Conservation (phyloP, 2,797 vertebrate genomes). For the Chelonia mydas region DNA sequence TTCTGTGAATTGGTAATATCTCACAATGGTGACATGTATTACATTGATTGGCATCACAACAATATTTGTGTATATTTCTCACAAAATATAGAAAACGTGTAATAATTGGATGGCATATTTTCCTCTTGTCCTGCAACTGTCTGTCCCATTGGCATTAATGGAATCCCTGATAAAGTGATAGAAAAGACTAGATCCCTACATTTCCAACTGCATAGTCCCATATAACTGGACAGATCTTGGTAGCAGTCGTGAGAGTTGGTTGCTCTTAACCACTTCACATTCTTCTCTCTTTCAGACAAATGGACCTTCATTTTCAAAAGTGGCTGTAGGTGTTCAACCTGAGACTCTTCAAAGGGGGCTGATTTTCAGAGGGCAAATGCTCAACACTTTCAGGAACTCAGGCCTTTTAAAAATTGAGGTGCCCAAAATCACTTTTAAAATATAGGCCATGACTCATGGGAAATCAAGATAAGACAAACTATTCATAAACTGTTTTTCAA, state of each 20-base stretch:
- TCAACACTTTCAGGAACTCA: background rate
- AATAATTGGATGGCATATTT: background rate
- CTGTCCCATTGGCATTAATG: no score
- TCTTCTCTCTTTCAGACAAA: background rate
- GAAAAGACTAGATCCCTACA: background rate
- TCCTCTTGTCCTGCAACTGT: background rate
- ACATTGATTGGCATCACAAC: background rate
- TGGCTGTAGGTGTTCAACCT: background rate
- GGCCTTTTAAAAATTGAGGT: background rate
- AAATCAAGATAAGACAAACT: slow-evolving; percentile 13
- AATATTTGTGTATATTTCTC: background rate
- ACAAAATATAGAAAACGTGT: background rate
- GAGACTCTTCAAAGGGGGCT: background rate
- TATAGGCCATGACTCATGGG: background rate
- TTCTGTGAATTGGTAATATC: background rate
- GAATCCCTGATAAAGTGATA: background rate
- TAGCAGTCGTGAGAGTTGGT: background rate
- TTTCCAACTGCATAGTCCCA: background rate
- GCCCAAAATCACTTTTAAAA: background rate
- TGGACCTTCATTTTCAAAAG: background rate
- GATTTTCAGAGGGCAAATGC: background rate
- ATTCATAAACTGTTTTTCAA: background rate
- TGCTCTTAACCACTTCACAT: background rate
- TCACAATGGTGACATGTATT: background rate
- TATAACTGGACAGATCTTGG: background rate